Conservation (phyloP, 2,797 vertebrate genomes). For the Pempheris klunzingeri region DNA sequence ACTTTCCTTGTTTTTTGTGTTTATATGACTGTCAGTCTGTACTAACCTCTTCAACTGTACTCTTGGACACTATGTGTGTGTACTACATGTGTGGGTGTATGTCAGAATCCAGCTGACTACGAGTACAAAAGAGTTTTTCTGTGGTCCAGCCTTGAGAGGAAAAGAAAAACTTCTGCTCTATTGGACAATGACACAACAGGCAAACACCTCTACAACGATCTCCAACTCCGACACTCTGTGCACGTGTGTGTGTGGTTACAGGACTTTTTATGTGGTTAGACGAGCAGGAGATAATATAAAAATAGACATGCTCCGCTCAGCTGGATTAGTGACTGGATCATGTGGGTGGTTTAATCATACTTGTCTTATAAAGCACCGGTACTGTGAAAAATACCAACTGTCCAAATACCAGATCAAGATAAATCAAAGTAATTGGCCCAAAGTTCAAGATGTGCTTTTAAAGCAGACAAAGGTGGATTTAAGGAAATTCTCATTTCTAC, state of each 20-base stretch:
- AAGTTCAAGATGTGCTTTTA: background rate
- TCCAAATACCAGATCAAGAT: background rate
- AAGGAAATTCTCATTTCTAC: background rate
- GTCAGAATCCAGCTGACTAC: conserved; percentile 11
- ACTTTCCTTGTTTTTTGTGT: conserved; percentile 18
- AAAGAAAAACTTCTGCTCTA: conserved; percentile 45
- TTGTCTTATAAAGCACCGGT: background rate
- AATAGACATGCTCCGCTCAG: background rate
- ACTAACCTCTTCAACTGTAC: background rate
- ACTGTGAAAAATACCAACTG: background rate
- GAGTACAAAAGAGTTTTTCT: conserved; percentile 25
- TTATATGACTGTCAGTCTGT: conserved; percentile 7
- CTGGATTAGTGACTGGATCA: background rate
- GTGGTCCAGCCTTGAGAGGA: conserved; percentile 27
- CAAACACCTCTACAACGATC: conserved; percentile 38
- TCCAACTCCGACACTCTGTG: conserved; percentile 10
- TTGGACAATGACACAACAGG: conserved; percentile 31
- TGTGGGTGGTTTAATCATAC: background rate
- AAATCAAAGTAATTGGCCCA: background rate
- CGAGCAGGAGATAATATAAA: background rate
- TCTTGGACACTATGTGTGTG: background rate
- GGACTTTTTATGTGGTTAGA: background rate
- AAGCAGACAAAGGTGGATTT: background rate
- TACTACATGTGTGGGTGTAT: background rate
- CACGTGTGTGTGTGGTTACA: background rate